Conservation (phyloP, 1,140 invertebrate genomes). For the Drosophila bipectinata region DNA sequence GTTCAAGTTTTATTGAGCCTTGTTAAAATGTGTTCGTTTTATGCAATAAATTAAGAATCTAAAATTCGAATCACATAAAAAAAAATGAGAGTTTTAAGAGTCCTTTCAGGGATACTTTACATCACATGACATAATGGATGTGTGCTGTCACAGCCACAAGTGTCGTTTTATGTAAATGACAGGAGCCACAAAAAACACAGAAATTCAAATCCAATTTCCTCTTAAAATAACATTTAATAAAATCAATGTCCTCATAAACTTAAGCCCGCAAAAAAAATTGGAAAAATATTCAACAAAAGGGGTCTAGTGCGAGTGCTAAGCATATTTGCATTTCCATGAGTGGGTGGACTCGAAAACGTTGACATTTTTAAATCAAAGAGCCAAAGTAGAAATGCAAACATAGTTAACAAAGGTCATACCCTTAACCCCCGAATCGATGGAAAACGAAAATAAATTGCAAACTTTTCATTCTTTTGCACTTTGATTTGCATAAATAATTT, state of each 20-base stretch:
- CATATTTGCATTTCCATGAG: slow-evolving; percentile 45
- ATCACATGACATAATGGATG: slow-evolving; percentile 41
- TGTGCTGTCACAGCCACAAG: slow-evolving; percentile 47
- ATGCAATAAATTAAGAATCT: slow-evolving; percentile 47
- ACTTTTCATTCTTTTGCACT: slow-evolving; percentile 50
- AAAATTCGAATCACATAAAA: slow-evolving; percentile 6
- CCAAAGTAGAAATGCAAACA: slow-evolving; percentile 61
- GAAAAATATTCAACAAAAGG: slow-evolving; percentile 32
- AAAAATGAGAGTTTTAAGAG: not conserved
- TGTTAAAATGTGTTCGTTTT: slow-evolving; percentile 53
- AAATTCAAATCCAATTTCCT: slow-evolving; percentile 35
- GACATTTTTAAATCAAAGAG: slow-evolving; percentile 64
- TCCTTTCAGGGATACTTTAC: not conserved
- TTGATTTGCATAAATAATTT: slow-evolving; percentile 82
- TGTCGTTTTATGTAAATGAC: slow-evolving; percentile 58
- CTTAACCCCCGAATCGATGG: slow-evolving; percentile 46
- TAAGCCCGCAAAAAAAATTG: not conserved
- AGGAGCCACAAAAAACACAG: slow-evolving; percentile 36
- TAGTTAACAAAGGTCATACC: slow-evolving; percentile 63
- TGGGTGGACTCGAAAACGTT: slow-evolving; percentile 6
- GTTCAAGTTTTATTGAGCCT: slow-evolving; percentile 76
- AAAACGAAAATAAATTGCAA: slow-evolving; percentile 71
- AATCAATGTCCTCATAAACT: slow-evolving; percentile 45
- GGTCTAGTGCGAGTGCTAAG: slow-evolving; percentile 10
- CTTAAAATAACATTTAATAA: slow-evolving; percentile 47